phyloP scores from a whole-genome alignment of 2,888 invertebrate genomes.

The Platerodrilus igneus region DNA sequence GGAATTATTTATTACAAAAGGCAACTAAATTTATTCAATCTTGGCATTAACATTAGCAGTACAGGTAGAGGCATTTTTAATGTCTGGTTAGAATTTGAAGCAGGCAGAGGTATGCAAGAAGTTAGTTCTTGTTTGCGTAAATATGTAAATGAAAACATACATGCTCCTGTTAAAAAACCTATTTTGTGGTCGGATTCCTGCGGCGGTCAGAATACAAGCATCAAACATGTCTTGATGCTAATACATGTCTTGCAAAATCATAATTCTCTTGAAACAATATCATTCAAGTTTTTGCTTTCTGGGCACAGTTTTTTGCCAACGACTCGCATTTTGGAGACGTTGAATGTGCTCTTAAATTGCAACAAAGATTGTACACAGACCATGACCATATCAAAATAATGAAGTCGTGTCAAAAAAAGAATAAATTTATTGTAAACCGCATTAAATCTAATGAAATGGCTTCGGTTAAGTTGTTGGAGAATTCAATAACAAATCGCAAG shows the following conservation, averaged over 20 bases:
- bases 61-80: conserved; percentile 22
- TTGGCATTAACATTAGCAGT: conserved; percentile 27
- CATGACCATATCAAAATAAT: conserved; percentile 27
- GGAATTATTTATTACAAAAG: conserved; percentile 30
- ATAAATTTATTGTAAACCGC: conserved; percentile 21
- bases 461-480: conserved; percentile 16
- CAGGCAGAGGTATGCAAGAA: conserved; percentile 31
- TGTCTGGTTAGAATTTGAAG: conserved; percentile 30
- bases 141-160: no score
- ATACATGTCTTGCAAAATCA: conserved; percentile 22
- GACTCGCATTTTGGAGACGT: conserved; percentile 30
- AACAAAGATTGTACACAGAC: conserved; percentile 23
- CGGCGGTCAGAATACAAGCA: conserved; percentile 30
- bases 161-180: no score
- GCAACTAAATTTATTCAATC: conserved; percentile 28
- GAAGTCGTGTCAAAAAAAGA: conserved; percentile 26
- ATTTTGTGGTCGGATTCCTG: conserved; percentile 31
- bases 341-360: conserved; percentile 27
- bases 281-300: conserved; percentile 25
- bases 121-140: conserved; percentile 27
- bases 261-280: conserved; percentile 18
- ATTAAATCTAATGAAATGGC: conserved; percentile 21
- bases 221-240: conserved; percentile 26
- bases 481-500: conserved; percentile 23
- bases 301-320: conserved; percentile 30